Percentiles rank a stretch among this genome's conserved stretches.
Conservation (phyloP, 2,797 vertebrate species). For the Pipistrellus kuhlii region DNA sequence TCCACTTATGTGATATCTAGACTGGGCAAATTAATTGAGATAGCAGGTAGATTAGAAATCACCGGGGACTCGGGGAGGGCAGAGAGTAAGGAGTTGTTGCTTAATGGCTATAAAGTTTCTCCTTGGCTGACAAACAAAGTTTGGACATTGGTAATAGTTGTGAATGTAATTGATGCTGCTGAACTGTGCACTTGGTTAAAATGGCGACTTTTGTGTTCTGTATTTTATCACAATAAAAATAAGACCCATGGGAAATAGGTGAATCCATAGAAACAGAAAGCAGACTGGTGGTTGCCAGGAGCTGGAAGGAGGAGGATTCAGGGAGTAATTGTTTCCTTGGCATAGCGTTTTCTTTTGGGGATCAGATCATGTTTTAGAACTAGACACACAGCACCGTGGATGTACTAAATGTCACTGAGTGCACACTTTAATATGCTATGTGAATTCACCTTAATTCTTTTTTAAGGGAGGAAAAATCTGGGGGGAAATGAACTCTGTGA, state of each 20-base stretch:
- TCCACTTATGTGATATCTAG: neutral
- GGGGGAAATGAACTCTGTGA: neutral
- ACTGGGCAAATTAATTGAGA: neutral
- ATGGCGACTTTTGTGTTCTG: neutral
- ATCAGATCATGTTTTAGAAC: neutral
- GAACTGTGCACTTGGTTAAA: neutral
- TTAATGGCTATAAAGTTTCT: neutral
- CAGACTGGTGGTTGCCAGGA: neutral
- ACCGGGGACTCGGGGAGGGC: neutral
- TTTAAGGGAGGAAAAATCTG: neutral
- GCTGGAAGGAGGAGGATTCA: neutral
- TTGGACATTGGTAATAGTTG: neutral
- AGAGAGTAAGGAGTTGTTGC: neutral
- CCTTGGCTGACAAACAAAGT: neutral
- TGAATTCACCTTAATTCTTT: neutral
- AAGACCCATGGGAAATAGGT: neutral
- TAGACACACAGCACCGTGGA: neutral
- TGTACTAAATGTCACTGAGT: neutral
- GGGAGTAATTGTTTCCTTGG: neutral
- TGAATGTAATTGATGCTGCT: neutral
- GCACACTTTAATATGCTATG: neutral
- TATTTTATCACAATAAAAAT: slow-evolving; percentile 24
- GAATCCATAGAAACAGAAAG: neutral
- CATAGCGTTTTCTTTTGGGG: neutral
- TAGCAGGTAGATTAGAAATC: neutral